These are phyloP conservation scores for Mycogona germanica DNA, from an alignment of 2,888 invertebrate species.

Conservation along the genomic window DNA sequence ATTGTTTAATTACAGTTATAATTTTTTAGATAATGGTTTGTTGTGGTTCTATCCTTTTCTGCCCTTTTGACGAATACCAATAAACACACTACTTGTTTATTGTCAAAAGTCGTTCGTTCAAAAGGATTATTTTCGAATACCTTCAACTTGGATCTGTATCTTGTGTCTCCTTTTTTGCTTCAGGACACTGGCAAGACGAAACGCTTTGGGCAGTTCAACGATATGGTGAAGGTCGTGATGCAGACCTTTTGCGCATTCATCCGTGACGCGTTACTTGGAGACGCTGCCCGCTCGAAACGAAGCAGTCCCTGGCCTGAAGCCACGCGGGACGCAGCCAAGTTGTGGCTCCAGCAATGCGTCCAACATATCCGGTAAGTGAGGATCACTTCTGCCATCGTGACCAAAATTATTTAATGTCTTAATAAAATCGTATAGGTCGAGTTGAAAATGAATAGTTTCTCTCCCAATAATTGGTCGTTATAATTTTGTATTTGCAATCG, in stretches of 20 bases:
- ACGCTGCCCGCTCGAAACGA: background rate
- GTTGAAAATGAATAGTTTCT: background rate
- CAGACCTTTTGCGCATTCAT: conserved; percentile 60
- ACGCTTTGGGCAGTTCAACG: background rate
- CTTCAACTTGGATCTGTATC: background rate
- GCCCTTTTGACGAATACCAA: too few relatives aligned
- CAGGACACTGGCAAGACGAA: background rate
- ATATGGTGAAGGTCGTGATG: conserved; percentile 65
- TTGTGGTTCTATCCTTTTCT: too few relatives aligned
- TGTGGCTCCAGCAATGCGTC: conserved; percentile 56
- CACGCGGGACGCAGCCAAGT: conserved; percentile 3
- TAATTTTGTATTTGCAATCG: background rate
- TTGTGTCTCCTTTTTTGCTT: too few relatives aligned
- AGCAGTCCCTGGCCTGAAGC: conserved; percentile 4
- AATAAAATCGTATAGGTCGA: background rate
- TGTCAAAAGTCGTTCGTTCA: too few relatives aligned
- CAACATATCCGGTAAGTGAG: conserved; percentile 46
- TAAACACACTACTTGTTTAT: too few relatives aligned
- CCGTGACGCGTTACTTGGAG: conserved; percentile 42
- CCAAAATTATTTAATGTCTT: background rate
- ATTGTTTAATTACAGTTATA: too few relatives aligned
- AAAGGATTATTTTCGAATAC: too few relatives aligned
- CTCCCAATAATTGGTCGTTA: too few relatives aligned
- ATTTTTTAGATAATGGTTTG: too few relatives aligned
- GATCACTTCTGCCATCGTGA: background rate